Base-by-base conservation (phyloP, 2,888 invertebrate species). In the Napeogenes sylphis region DNA sequence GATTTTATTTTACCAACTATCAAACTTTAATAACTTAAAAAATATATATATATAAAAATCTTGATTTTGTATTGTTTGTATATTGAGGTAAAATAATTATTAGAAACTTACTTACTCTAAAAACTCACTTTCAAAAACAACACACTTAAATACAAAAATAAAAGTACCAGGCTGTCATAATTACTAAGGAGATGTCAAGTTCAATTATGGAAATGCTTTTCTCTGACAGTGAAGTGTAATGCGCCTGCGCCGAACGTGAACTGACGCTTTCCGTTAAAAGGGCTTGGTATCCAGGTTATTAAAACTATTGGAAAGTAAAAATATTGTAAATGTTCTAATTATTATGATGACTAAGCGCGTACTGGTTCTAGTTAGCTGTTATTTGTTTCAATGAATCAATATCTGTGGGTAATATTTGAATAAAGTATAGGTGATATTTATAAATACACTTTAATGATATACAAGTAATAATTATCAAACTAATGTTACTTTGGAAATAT, bases 251-350 rank as follows among this genome's bases (percentile, higher is more conserved):
- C 68, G 59, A 63, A 59, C 58, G 59, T 59, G 67, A 68, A 72
- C 73, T 71, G 70, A 68, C 73, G 65, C 78, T 79, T 80, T 77
- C 77, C 74, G 84, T 78, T 79, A 78, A 81, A 86, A 85, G 86
- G 85, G 85, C 83, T 78, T 68, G 69, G 72, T 73, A 73, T 69
- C 69, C 66, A 70, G 72, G 71, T 75, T 73, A 74, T 71, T 71
- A 70, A 69, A 72, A 63, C 42, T 72, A 70, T 72, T 77, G 78
- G 82, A 84, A 84, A 84, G 84, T 84, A 83, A 84, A 83, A 84
- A 81, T 75, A 68, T 69, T 80, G 83, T 84, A 82, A 84, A 82
- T 83, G 81, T 76, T 74, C 68, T 71, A 75, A 79, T 79, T 78
- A 76, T 70, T 65, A 73, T 74, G 73, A 70, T 70, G 73, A 71